These are phyloP conservation scores for Parnassius orleans DNA, from an alignment of 2,888 invertebrate genomes.

Conservation along the genomic window DNA sequence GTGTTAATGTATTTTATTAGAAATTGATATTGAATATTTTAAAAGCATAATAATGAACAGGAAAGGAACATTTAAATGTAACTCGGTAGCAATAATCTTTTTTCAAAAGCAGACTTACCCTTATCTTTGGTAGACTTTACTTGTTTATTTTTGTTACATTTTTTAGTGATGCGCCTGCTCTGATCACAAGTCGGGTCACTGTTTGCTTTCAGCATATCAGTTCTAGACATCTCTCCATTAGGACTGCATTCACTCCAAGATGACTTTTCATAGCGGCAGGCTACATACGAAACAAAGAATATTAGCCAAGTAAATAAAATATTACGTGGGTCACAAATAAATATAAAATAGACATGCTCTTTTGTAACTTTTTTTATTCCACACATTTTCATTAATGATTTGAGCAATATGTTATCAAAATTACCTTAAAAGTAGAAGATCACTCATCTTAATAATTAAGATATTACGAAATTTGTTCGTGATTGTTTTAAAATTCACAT, in stretches of 20 bases:
- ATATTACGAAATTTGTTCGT: too few species aligned
- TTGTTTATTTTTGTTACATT: conserved; percentile 89
- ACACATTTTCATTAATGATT: too few species aligned
- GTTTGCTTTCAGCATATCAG: conserved; percentile 89
- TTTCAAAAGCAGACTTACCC: conserved; percentile 45
- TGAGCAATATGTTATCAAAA: too few species aligned
- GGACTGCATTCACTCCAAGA: conserved; percentile 91
- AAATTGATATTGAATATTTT: neutral
- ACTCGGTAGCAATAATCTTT: too few species aligned
- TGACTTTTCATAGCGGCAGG: conserved; percentile 94
- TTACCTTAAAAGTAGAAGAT: too few species aligned
- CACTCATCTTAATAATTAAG: too few species aligned
- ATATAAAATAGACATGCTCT: neutral
- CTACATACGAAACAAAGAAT: conserved; percentile 59
- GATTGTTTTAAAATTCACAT: too few species aligned
- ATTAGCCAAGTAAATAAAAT: neutral
- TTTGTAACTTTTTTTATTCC: too few species aligned
- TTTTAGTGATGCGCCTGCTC: conserved; percentile 91
- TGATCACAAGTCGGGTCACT: conserved; percentile 92
- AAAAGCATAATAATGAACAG: too few species aligned
- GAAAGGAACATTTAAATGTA: too few species aligned
- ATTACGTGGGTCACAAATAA: neutral
- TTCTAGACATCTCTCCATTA: conserved; percentile 90
- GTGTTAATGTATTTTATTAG: neutral
- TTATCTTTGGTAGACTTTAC: conserved; percentile 84